A percentile compares a stretch with the other conserved stretches of the same genome.
Conservation (phyloP, 2,797 vertebrate genomes). For the Hafferia zeledoni region DNA sequence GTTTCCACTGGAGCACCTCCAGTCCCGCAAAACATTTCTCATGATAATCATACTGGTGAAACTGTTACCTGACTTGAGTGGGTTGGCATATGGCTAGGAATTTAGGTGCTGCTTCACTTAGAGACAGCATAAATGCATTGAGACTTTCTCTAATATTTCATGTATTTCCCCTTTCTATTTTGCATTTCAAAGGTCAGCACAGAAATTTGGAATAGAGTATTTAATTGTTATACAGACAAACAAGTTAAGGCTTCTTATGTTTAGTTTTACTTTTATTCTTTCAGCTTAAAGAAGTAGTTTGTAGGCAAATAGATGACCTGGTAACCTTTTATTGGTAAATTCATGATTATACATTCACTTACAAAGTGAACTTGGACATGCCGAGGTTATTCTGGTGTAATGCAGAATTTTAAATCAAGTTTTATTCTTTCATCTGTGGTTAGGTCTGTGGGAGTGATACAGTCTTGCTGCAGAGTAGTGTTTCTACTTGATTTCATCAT, state of each 20-base stretch:
- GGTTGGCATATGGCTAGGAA: not conserved
- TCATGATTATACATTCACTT: not conserved
- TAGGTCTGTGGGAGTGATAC: not conserved
- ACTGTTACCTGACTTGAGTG: not conserved
- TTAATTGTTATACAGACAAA: not conserved
- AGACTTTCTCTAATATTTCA: not conserved
- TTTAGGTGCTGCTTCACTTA: not conserved
- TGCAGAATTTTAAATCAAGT: not conserved
- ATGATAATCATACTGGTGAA: not conserved
- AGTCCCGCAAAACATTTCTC: not conserved
- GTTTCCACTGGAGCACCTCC: not conserved
- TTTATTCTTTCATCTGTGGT: not conserved
- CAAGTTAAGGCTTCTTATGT: not conserved
- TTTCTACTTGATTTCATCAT: not conserved
- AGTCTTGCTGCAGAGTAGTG: not conserved
- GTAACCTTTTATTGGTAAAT: not conserved
- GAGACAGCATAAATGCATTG: not conserved
- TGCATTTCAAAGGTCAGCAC: not conserved
- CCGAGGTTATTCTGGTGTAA: not conserved
- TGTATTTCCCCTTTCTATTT: not conserved
- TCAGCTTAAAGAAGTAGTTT: not conserved
- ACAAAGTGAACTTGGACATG: not conserved
- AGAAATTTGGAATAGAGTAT: not conserved
- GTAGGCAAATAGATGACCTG: not conserved
- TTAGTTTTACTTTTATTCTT: not conserved